Evolutionary conservation across 2,888 invertebrate genomes (phyloP).

Genomic region (Orthosia gothica): DNA sequence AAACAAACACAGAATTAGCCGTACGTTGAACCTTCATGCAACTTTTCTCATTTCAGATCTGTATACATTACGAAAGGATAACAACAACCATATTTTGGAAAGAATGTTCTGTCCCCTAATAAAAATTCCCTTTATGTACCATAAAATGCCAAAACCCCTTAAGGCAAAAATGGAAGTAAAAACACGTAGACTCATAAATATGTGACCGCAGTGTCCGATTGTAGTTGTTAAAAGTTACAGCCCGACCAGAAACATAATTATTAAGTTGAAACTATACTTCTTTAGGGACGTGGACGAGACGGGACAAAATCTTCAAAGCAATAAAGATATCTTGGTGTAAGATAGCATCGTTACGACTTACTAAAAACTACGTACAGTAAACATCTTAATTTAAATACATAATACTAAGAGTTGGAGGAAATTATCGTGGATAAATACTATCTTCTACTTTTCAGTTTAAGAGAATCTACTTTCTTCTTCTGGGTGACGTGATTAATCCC

Average conservation of each 20-base stretch:
- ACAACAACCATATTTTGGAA: slow-evolving; percentile 59
- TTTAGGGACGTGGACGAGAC: slow-evolving; percentile 42
- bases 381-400: slow-evolving; percentile 64
- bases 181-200: slow-evolving; percentile 69
- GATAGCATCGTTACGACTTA: slow-evolving; percentile 60
- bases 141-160: slow-evolving; percentile 59
- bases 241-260: slow-evolving; percentile 66
- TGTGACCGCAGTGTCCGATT: slow-evolving; percentile 63
- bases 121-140: slow-evolving; percentile 61
- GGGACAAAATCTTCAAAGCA: slow-evolving; percentile 61
- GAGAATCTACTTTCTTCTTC: slow-evolving; percentile 44
- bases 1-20: slow-evolving; percentile 66
- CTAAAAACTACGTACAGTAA: slow-evolving; percentile 64
- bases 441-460: slow-evolving; percentile 46
- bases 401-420: slow-evolving; percentile 45
- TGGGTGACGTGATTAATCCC: slow-evolving; percentile 46
- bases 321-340: slow-evolving; percentile 62
- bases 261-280: slow-evolving; percentile 68
- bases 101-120: slow-evolving; percentile 62
- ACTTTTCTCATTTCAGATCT: slow-evolving; percentile 43
- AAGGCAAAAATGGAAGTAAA: slow-evolving; percentile 63
- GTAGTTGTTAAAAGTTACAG: slow-evolving; percentile 66
- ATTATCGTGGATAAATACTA: slow-evolving; percentile 54
- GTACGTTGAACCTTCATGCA: slow-evolving; percentile 59
- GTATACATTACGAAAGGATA: slow-evolving; percentile 46